Conservation (phyloP, 2,888 invertebrate genomes). For the Petrophora chlorosata region DNA sequence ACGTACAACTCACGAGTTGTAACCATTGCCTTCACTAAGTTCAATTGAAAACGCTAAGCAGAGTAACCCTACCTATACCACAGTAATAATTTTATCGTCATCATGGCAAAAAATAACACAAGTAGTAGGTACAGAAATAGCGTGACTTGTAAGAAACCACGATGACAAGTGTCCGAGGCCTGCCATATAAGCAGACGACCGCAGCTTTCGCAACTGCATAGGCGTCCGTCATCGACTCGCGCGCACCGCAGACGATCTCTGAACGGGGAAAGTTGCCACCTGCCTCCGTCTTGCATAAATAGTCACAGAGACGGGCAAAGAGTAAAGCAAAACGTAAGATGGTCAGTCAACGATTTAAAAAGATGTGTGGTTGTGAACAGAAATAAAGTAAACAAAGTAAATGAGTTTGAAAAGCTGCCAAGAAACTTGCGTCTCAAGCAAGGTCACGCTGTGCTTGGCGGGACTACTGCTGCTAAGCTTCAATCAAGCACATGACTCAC, state of each 20-base stretch:
- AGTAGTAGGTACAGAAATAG: constrained; percentile 37
- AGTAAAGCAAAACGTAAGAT: constrained; percentile 3
- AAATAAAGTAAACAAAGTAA: too few species aligned
- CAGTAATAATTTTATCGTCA: too few species aligned
- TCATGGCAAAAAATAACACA: too few species aligned
- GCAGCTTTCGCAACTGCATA: constrained; percentile 79
- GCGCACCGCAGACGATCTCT: constrained; percentile 42
- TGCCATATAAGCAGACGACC: constrained; percentile 64
- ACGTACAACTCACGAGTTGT: too few species aligned
- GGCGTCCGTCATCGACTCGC: constrained; percentile 58
- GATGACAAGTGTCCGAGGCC: constrained; percentile 53
- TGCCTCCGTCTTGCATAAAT: constrained; percentile 65
- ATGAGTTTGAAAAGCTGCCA: constrained; percentile 35
- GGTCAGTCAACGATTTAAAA: neutral
- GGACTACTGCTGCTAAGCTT: neutral
- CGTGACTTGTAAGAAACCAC: constrained; percentile 44
- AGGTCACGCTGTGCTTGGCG: constrained; percentile 3
- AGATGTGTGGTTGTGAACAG: neutral
- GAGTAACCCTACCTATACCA: too few species aligned
- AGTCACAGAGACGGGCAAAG: constrained; percentile 32
- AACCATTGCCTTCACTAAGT: too few species aligned
- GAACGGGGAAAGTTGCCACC: constrained; percentile 66
- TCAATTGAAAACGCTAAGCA: too few species aligned
- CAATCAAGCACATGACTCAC: neutral
- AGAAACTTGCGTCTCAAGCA: constrained; percentile 31